Percentiles rank a stretch among this genome's conserved stretches.
Conservation (phyloP, 2,113 vertebrate genomes). For the Synodontis membranacea region DNA sequence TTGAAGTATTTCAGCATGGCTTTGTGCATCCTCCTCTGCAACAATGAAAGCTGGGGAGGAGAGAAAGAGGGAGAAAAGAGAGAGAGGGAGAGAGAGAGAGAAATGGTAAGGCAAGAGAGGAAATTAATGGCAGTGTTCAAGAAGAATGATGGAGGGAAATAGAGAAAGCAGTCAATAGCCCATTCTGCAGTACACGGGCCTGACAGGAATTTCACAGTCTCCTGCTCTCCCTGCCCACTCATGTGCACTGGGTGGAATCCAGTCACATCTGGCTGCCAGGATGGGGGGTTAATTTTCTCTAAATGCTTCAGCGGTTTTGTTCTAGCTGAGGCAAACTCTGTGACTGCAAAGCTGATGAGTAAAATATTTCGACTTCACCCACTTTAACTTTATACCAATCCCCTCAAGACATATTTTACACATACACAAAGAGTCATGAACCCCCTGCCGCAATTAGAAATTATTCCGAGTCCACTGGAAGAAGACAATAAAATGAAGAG, state of each 20-base stretch:
- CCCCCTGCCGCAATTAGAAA: conserved; percentile 84
- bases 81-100: conserved; percentile 68
- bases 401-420: conserved; percentile 95
- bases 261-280: conserved; percentile 99
- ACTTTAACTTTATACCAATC: conserved; percentile 99
- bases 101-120: conserved; percentile 91
- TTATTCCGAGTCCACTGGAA: conserved; percentile 90
- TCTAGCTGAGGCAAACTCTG: conserved; percentile 99
- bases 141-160: conserved; percentile 99
- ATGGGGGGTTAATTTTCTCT: conserved; percentile 99
- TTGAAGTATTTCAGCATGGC: conserved; percentile 78
- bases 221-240: conserved; percentile 99
- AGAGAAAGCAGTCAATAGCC: conserved; percentile 99
- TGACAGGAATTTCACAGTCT: conserved; percentile 99
- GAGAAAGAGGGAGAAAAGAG: conserved; percentile 46
- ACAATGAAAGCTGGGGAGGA: conserved; percentile 79
- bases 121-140: conserved; percentile 99
- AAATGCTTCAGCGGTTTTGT: conserved; percentile 99
- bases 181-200: conserved; percentile 96
- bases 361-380: conserved; percentile 99
- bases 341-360: conserved; percentile 99
- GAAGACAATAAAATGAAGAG: conserved; percentile 43
- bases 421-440: conserved; percentile 82
- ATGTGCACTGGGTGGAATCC: conserved; percentile 99
- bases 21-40: conserved; percentile 81